Evolutionary conservation across 2,797 vertebrate species (phyloP).

Genomic region (Chromis chromis): DNA sequence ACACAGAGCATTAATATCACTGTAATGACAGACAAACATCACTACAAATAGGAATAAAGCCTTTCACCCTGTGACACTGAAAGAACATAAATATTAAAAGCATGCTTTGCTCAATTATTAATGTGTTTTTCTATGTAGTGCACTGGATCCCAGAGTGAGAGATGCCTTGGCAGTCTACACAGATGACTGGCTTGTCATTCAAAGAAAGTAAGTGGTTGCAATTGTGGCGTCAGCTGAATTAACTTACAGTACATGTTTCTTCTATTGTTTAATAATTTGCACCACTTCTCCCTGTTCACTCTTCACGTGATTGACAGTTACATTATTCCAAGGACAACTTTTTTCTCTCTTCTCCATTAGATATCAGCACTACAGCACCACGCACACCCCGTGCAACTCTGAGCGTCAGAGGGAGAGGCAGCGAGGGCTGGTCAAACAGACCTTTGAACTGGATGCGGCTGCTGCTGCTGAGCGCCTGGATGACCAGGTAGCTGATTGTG

Average conservation of each 20-base stretch:
- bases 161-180: conserved; percentile 91
- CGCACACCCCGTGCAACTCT: conserved; percentile 83
- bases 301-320: conserved; percentile 32
- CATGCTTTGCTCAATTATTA: conserved; percentile 71
- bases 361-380: conserved; percentile 88
- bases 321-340: conserved; percentile 1
- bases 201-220: conserved; percentile 88
- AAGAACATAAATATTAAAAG: conserved; percentile 70
- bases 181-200: conserved; percentile 92
- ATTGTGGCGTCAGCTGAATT: conserved; percentile 28
- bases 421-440: conserved; percentile 88
- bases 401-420: conserved; percentile 90
- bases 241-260: conserved; percentile 26
- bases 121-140: conserved; percentile 80
- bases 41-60: conserved; percentile 58
- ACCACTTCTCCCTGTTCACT: conserved; percentile 31
- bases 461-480: conserved; percentile 85
- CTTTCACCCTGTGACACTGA: conserved; percentile 46
- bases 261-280: conserved; percentile 44
- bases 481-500: conserved; percentile 83
- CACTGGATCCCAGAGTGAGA: conserved; percentile 89
- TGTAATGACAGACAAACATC: conserved; percentile 55
- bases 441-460: conserved; percentile 89
- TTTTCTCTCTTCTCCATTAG: conserved; percentile 69
- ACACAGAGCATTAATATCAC: conserved; percentile 38